Evolutionary conservation across 2,797 vertebrate genomes (phyloP).

Genomic region (Urophycis tenuis): DNA sequence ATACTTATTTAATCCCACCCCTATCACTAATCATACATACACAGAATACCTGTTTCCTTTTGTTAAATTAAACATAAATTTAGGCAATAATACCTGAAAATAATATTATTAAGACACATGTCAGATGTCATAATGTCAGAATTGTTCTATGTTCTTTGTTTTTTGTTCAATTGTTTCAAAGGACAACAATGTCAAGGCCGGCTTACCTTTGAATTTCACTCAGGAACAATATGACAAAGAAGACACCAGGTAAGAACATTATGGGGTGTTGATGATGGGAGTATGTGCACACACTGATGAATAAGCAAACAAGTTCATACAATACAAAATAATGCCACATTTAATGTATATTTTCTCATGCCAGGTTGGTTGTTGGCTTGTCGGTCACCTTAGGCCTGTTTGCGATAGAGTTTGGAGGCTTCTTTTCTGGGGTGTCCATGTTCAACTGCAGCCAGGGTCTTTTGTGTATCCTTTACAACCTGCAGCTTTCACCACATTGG

Average conservation of each 20-base stretch:
- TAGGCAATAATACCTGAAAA: too few relatives aligned
- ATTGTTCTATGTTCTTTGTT: too few relatives aligned
- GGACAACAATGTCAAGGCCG: constrained; percentile 81
- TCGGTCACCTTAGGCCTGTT: constrained; percentile 80
- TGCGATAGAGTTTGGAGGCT: constrained; percentile 78
- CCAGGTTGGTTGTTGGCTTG: constrained; percentile 78
- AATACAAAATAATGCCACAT: neutral
- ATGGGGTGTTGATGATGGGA: too few relatives aligned
- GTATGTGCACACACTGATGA: neutral
- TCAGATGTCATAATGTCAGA: too few relatives aligned
- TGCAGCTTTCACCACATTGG: neutral
- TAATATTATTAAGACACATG: too few relatives aligned
- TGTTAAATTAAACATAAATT: too few relatives aligned
- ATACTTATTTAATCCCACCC: too few relatives aligned
- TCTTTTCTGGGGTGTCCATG: constrained; percentile 88
- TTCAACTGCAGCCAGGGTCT: constrained; percentile 82
- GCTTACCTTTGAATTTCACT: constrained; percentile 76
- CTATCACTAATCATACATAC: too few relatives aligned
- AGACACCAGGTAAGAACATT: constrained; percentile 71
- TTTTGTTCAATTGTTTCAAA: constrained; percentile 43
- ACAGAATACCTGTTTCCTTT: too few relatives aligned
- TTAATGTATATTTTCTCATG: constrained; percentile 16
- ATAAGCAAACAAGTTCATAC: neutral
- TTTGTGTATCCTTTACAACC: constrained; percentile 81
- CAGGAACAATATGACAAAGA: constrained; percentile 70